phyloP scores from a whole-genome alignment of 2,797 vertebrate genomes.

The Chelidonichthys spinosus region DNA sequence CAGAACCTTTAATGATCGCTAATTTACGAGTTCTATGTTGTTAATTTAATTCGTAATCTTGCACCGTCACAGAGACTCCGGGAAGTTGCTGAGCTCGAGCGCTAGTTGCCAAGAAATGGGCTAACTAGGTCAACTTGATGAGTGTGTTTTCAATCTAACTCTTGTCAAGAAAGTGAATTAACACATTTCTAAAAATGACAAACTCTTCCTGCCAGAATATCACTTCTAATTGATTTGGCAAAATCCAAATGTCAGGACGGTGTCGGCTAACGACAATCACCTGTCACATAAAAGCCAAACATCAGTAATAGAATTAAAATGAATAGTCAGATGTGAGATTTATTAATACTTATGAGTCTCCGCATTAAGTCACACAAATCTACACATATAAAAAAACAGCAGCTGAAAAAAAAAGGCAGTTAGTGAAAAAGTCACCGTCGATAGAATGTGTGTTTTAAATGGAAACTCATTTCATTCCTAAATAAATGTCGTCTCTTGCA shows the following conservation, averaged over 20 bases:
- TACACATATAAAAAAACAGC: neutral
- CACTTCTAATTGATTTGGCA: too few species aligned
- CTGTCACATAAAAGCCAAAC: neutral
- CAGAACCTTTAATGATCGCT: neutral
- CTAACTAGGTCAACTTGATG: neutral
- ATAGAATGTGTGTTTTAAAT: neutral
- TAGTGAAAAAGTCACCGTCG: too few species aligned
- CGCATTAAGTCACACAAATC: neutral
- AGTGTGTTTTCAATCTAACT: neutral
- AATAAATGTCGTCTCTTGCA: conserved; percentile 2
- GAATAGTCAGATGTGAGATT: conserved; percentile 1
- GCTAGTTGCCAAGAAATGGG: neutral
- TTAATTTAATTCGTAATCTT: neutral
- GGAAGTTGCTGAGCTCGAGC: neutral
- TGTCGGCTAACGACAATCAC: neutral
- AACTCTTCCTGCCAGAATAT: neutral
- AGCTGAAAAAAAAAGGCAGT: neutral
- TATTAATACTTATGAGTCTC: neutral
- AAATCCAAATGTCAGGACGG: neutral
- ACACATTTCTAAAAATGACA: conserved; percentile 21
- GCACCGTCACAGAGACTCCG: too few species aligned
- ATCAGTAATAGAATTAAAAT: neutral
- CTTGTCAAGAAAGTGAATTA: neutral
- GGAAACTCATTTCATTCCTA: neutral
- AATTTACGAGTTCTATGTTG: neutral